Evolutionary conservation across 2,113 vertebrate genomes (phyloP), one percentile per base, ranked within the genome.

Genomic region (Gopherus evgoodei): DNA sequence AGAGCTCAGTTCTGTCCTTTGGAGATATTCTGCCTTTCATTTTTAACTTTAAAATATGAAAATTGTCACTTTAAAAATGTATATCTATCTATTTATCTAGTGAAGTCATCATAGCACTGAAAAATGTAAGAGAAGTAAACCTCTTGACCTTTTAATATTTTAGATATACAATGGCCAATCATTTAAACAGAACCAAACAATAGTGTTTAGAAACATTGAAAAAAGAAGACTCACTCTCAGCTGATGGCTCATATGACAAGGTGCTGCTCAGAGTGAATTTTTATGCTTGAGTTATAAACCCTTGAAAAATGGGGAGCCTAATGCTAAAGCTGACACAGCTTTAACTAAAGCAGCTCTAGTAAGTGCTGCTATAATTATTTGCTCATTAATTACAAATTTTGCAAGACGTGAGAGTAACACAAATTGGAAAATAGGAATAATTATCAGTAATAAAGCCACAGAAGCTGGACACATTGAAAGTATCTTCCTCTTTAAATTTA

Each of bases 371-470:
- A 84, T 97, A 98, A 98, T 98, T 97, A 98, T 98, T 97, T 97
- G 95, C 97, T 98, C 97, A 93, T 98, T 98, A 98, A 97, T 98
- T 97, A 97, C 94, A 84, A 96, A 94, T 97, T 97, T 98, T 97
- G 97, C 97, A 97, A 98, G 97, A 97, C 97, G 95, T 1, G 89
- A 97, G 97, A 97, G 95, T 97, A 97, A 97, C 97, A 97, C 96
- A 97, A 98, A 97, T 98, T 97, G 96, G 97, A 97, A 98, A 97
- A 98, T 97, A 97, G 94, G 91, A 97, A 98, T 98, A 97, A 97
- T 98, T 97, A 97, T 96, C 96, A 95, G 97, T 94, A 97, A 97
- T 97, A 97, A 97, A 19, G 59, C 91, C 53, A 81, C 89, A 90
- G 95, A 97, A 97, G 97, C 97, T 78, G 96, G 96, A 97, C 95